Evolutionary conservation across 2,888 invertebrate genomes (phyloP), one percentile per base, ranked within the genome.

Genomic region (Thalpophila matura): DNA sequence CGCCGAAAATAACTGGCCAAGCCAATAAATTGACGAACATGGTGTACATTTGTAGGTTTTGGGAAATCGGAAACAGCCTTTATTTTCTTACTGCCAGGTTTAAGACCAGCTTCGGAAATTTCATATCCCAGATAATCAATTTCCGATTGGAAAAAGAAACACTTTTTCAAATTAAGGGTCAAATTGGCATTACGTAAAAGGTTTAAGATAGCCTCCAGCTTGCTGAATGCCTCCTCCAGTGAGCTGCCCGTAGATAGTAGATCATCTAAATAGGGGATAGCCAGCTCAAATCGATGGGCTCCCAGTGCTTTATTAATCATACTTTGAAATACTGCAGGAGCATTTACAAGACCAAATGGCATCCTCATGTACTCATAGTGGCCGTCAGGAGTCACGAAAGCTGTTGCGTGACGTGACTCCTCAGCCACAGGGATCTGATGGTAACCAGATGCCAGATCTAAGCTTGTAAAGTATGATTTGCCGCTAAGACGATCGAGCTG

Each of bases 51-150:
- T 3, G 12, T 26, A 5, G 49, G 37, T 26, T 10, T 16, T 4
- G 49, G 26, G 10, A 50, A 50, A 0, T 35, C 33, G 3, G 35
- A 24, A 10, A 37, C 49, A 2, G 24, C 26, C 7, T 3, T 5
- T 16, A 24, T 50, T 50, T 37, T 37, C 0, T 22, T 12, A 20
- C 14, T n/a, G 9, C 49, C 49, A 12, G 49, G 49, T 24, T 31
- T 18, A 18, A 50, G 24, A 12, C 49, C 49, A 16, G 7, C 37
- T 31, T 18, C 33, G 7, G 16, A 50, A 18, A 50, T 50, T 6
- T 50, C 49, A 12, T 24, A 37, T 0, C 49, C 49, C 0, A 50
- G n/a, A 50, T 50, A 50, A 6, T 37, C 16, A 1, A 50, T 49
- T 16, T 24, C 12, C 3, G 35, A 24, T 37, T 49, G 22, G 24